Evolutionary conservation across 2,888 invertebrate genomes (phyloP).

Genomic region (Neoitamus cyanurus): DNA sequence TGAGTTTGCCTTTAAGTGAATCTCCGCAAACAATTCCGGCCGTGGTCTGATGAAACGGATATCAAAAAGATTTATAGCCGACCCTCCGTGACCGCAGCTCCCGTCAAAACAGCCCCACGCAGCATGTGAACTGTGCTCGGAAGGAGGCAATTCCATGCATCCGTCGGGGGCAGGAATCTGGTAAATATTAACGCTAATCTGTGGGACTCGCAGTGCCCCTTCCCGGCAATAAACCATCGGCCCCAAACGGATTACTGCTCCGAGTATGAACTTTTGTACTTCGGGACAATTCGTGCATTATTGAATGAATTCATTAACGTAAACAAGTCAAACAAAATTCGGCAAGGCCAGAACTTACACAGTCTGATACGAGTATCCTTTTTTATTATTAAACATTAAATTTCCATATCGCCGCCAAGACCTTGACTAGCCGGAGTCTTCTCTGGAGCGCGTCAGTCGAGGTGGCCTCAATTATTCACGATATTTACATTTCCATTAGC

Average conservation of each 20-base stretch:
- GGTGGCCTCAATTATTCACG: conserved; percentile 47
- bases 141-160: neutral
- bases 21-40: neutral
- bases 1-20: neutral
- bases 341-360: conserved; percentile 16
- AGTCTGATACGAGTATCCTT: conserved; percentile 45
- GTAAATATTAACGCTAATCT: conserved; percentile 29
- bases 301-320: conserved; percentile 19
- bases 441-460: neutral
- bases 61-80: neutral
- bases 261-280: neutral
- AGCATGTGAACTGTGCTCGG: neutral
- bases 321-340: conserved; percentile 13
- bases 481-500: conserved; percentile 51
- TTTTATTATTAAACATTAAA: conserved; percentile 48
- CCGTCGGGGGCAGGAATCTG: neutral
- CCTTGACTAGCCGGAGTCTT: conserved; percentile 30
- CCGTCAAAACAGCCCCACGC: neutral
- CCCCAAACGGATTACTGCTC: neutral
- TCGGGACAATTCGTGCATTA: neutral
- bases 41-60: neutral
- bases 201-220: neutral
- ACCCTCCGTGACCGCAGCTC: neutral
- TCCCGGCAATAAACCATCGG: neutral
- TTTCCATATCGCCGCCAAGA: conserved; percentile 46